phyloP scores from a whole-genome alignment of 2,797 vertebrate genomes.

The Rhinichthys osculus region DNA sequence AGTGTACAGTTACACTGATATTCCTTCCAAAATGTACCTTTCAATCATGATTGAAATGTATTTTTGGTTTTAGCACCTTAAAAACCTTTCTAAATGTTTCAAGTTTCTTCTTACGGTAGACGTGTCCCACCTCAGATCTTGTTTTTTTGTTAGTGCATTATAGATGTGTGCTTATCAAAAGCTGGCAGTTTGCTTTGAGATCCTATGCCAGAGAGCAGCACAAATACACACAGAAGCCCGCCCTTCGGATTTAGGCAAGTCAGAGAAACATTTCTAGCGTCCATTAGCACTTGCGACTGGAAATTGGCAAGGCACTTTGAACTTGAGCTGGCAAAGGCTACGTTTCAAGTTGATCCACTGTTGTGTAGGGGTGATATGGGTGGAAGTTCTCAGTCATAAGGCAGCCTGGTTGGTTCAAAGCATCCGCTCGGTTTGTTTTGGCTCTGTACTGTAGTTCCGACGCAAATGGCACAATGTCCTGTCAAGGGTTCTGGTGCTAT shows the following conservation, averaged over 20 bases:
- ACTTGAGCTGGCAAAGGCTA: conserved; percentile 21
- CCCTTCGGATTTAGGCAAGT: conserved; percentile 58
- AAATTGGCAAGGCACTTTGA: conserved; percentile 43
- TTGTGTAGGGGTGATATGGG: not conserved
- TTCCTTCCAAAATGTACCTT: conserved; percentile 26
- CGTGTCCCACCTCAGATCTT: conserved; percentile 9
- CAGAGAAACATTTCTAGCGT: not conserved
- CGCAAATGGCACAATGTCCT: conserved; percentile 63
- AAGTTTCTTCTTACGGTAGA: conserved; percentile 54
- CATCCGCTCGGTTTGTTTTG: conserved; percentile 52
- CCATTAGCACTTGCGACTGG: conserved; percentile 19
- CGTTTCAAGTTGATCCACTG: not conserved
- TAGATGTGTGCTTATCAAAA: conserved; percentile 46
- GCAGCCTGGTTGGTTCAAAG: conserved; percentile 57
- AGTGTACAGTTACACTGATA: conserved; percentile 30
- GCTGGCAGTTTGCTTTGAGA: conserved; percentile 27
- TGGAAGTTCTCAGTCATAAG: conserved; percentile 46
- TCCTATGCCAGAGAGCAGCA: conserved; percentile 61
- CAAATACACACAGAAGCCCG: conserved; percentile 39
- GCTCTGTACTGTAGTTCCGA: conserved; percentile 60
- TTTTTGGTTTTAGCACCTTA: conserved; percentile 20
- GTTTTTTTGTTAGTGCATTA: conserved; percentile 45
- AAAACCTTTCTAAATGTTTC: conserved; percentile 47
- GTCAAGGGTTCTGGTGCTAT: conserved; percentile 54
- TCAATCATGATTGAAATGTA: conserved; percentile 11